phyloP scores from a whole-genome alignment of 1,140 invertebrate species.

The Drosophila insularis region DNA sequence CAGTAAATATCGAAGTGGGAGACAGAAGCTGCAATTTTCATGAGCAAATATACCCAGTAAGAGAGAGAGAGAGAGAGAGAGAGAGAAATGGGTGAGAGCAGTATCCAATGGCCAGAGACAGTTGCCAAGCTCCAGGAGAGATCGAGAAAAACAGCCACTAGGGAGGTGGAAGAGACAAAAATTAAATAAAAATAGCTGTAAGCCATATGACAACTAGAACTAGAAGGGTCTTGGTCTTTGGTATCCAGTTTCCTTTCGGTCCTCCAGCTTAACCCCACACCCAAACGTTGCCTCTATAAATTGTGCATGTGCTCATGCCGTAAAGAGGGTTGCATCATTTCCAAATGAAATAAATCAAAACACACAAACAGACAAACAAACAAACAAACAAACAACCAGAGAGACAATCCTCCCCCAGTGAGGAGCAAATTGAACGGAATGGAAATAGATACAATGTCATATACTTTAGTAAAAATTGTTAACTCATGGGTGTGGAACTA shows the following conservation, averaged over 20 bases:
- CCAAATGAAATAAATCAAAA: constrained; percentile 80
- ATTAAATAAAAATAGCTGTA: constrained; percentile 78
- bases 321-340: constrained; percentile 65
- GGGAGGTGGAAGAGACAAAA: constrained; percentile 43
- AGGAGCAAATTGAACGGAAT: constrained; percentile 52
- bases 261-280: constrained; percentile 5
- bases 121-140: not conserved
- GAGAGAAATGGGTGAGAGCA: not conserved
- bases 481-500: not conserved
- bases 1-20: constrained; percentile 27
- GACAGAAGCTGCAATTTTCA: constrained; percentile 54
- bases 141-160: too few species aligned
- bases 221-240: constrained; percentile 2
- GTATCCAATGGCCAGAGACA: not conserved
- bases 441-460: constrained; percentile 27
- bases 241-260: constrained; percentile 1
- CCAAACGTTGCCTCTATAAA: not conserved
- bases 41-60: constrained; percentile 45
- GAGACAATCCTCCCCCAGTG: constrained; percentile 24
- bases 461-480: not conserved
- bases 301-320: constrained; percentile 22
- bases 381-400: constrained; percentile 27
- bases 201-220: constrained; percentile 43
- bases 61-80: not conserved
- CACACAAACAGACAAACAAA: constrained; percentile 73